phyloP scores from a whole-genome alignment of 2,888 invertebrate genomes.

The Perizoma affinitatum region DNA sequence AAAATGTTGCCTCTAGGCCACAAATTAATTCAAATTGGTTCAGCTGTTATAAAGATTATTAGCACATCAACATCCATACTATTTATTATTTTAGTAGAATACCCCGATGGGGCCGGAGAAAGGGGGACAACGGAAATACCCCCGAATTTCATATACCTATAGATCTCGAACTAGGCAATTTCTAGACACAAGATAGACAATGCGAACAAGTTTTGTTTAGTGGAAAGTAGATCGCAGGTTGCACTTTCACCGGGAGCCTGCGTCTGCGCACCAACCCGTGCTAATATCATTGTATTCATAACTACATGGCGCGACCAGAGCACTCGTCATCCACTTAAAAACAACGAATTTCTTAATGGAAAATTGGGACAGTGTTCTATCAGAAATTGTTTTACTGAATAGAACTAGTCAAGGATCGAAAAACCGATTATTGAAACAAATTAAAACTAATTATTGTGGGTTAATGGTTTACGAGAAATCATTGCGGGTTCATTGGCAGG shows the following conservation, averaged over 20 bases:
- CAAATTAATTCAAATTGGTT: no score
- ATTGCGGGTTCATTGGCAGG: constrained; percentile 25
- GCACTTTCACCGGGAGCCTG: constrained; percentile 74
- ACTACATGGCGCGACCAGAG: constrained; percentile 45
- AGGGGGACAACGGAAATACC: no score
- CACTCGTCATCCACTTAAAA: constrained; percentile 49
- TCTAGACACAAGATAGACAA: background rate
- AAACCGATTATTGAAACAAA: constrained; percentile 26
- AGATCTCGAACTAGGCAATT: no score
- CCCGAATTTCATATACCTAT: no score
- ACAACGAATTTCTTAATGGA: background rate
- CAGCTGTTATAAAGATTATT: no score
- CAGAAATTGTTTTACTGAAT: no score
- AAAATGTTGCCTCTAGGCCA: no score
- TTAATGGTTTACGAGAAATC: constrained; percentile 35
- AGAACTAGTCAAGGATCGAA: constrained; percentile 2
- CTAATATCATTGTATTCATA: constrained; percentile 60
- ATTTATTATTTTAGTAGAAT: no score
- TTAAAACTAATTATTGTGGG: constrained; percentile 41
- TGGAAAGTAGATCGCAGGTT: constrained; percentile 73
- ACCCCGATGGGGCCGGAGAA: no score
- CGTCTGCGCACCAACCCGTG: constrained; percentile 62
- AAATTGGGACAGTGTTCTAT: background rate
- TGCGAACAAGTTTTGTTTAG: constrained; percentile 22
- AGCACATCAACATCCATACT: no score